Percentiles rank a stretch among this genome's conserved stretches.
phyloP scores from a whole-genome alignment of 2,113 vertebrate genomes.

The Camelus dromedarius region DNA sequence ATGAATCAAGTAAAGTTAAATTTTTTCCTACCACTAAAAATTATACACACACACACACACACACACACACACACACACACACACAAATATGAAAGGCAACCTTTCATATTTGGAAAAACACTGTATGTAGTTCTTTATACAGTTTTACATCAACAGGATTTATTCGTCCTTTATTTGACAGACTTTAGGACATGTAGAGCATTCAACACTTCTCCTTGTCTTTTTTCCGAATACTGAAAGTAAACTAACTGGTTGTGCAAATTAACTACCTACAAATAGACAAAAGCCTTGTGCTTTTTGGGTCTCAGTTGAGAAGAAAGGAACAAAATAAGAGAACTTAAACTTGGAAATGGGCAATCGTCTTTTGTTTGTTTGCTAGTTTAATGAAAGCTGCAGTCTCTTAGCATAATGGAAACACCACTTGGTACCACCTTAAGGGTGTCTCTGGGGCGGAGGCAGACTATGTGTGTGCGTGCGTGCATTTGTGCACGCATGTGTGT shows the following conservation, averaged over 20 bases:
- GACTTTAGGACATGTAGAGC: neutral
- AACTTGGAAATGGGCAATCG: neutral
- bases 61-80: neutral
- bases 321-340: slow-evolving; percentile 7
- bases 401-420: neutral
- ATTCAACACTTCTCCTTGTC: neutral
- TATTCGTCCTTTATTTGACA: neutral
- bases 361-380: neutral
- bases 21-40: slow-evolving; percentile 10
- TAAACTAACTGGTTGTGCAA: neutral
- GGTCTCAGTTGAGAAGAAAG: neutral
- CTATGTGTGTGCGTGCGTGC: neutral
- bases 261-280: neutral
- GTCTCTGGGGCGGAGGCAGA: neutral
- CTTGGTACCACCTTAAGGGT: neutral
- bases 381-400: neutral
- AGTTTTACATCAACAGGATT: neutral
- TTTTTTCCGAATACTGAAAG: slow-evolving; percentile 34
- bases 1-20: neutral
- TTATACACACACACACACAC: neutral
- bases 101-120: neutral
- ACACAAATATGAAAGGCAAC: neutral
- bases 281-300: neutral
- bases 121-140: neutral
- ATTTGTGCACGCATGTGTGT: neutral